Percentiles rank a stretch among this genome's conserved stretches.
These are phyloP conservation scores for Zapus hudsonius DNA, from an alignment of 2,113 vertebrate species.

Conservation along the genomic window DNA sequence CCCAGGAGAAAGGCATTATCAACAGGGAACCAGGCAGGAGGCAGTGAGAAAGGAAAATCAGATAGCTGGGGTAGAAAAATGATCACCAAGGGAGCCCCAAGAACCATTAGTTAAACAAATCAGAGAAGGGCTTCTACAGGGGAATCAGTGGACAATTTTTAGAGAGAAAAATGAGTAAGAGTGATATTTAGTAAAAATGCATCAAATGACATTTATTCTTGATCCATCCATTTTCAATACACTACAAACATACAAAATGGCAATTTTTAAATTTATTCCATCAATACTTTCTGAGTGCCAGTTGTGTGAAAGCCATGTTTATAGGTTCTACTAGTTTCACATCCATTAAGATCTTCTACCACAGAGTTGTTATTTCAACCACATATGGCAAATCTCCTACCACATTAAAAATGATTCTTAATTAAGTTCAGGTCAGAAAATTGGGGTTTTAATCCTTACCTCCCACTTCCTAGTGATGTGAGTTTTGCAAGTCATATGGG, in stretches of 20 bases:
- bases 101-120: neutral
- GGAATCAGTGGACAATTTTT: neutral
- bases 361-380: neutral
- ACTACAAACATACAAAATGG: neutral
- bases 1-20: neutral
- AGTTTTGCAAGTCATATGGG: neutral
- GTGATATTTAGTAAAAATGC: neutral
- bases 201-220: neutral
- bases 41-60: neutral
- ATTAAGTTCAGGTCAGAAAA: neutral
- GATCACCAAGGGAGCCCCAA: neutral
- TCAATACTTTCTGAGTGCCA: neutral
- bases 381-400: neutral
- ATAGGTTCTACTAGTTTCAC: neutral
- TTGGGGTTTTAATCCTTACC: neutral
- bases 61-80: neutral
- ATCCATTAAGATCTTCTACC: neutral
- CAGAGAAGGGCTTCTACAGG: neutral
- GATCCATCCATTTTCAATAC: neutral
- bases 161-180: neutral
- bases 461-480: neutral
- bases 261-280: neutral
- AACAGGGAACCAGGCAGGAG: neutral
- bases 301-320: neutral
- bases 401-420: conserved; percentile 24